Base-by-base conservation (phyloP, 2,888 invertebrate genomes). In the Heliconius erato region DNA sequence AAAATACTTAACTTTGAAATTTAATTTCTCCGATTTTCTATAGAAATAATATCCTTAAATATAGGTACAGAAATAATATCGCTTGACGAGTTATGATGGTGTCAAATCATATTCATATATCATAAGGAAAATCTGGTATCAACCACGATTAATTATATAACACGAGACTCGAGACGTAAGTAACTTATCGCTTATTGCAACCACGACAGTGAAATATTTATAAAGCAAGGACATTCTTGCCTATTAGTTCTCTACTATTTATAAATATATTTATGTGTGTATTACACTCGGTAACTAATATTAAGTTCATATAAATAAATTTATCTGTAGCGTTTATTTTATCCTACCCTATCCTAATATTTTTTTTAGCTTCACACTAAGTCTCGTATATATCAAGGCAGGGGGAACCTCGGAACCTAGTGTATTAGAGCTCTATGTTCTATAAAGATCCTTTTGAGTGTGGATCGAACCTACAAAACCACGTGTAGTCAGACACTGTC, bases 91-190 rank as follows among this genome's bases (percentile, higher is more conserved):
- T 1, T 32, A 68, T 32, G 26, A 32, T 32, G 1, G 32, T 32
- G 68, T 68, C 19, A 68, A 32, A 68, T 19, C 16, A 19, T 68
- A 32, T 68, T 32, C 32, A 35, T 32, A 59, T 49, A 49, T 49
- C 7, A 23, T 11, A 63, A 63, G 63, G 63, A n/a, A 63, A 63
- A 63, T 2, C 63, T n/a, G n/a, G 11, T n/a, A n/a, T 63, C n/a
- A 63, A n/a, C 23, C n/a, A 63, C 63, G 63, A 63, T 63, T 23
- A 63, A 69, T 69, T 32, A 69, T 69, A 69, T 69, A 23, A 35
- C 19, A 69, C 69, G 69, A 69, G 69, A 23, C 69, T 63, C n/a
- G 9, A n/a, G 63, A n/a, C 23, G 63, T n/a, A 3, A 59, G 59
- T 59, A 3, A 63, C 23, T 63, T 63, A 63, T 63, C 59, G 59